A percentile compares a stretch with the other conserved stretches of the same genome.
Evolutionary conservation across 2,888 invertebrate species (phyloP).

Genomic region (Mimumesa dahlbomi): DNA sequence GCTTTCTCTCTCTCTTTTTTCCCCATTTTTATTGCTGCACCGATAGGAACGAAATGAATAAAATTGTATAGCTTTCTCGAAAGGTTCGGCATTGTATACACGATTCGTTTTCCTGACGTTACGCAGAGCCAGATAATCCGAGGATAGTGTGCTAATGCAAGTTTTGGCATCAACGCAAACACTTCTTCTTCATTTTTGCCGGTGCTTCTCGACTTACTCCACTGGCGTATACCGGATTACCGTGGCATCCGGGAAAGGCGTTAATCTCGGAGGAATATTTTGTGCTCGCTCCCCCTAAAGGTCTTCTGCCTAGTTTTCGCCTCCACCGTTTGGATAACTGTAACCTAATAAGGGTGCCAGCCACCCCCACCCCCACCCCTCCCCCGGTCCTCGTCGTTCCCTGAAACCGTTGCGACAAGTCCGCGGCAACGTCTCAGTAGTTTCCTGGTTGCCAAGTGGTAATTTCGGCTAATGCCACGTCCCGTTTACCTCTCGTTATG

Average conservation of each 20-base stretch:
- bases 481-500: conserved; percentile 31
- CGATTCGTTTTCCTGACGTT: conserved; percentile 35
- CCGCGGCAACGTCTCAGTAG: conserved; percentile 44
- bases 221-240: conserved; percentile 71
- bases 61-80: conserved; percentile 23
- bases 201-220: conserved; percentile 59
- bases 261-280: conserved; percentile 77
- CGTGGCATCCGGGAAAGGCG: conserved; percentile 69
- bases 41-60: conserved; percentile 25
- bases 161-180: conserved; percentile 76
- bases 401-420: conserved; percentile 54
- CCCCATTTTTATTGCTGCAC: no score
- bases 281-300: conserved; percentile 49
- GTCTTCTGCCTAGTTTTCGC: conserved; percentile 35
- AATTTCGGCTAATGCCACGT: conserved; percentile 74
- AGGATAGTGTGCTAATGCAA: conserved; percentile 76
- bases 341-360: conserved; percentile 73
- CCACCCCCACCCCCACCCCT: conserved; percentile 23
- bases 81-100: conserved; percentile 39
- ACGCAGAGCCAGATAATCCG: conserved; percentile 70
- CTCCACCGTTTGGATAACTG: conserved; percentile 66
- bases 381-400: no score
- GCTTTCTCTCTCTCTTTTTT: no score
- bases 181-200: conserved; percentile 75
- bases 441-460: conserved; percentile 70